These are phyloP conservation scores for Motacilla alba DNA, from an alignment of 2,113 vertebrate genomes.

Conservation along the genomic window DNA sequence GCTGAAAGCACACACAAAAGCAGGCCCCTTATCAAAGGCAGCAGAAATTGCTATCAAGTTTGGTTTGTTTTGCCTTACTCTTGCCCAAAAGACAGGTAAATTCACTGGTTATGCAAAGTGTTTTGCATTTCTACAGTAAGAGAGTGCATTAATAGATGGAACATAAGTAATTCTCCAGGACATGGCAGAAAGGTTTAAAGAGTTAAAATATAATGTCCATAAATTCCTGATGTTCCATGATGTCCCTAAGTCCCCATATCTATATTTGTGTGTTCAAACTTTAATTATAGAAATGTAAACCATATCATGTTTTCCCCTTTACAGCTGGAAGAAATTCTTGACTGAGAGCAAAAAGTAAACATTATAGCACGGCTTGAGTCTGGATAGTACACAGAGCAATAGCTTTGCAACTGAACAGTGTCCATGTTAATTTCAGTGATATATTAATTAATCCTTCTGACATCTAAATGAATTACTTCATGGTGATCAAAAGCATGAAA, in stretches of 20 bases:
- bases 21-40: neutral
- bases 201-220: neutral
- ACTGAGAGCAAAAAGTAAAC: neutral
- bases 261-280: neutral
- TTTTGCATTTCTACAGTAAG: neutral
- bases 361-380: neutral
- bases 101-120: neutral
- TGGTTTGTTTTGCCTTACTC: neutral
- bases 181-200: neutral
- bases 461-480: neutral
- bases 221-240: neutral
- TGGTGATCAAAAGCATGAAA: neutral
- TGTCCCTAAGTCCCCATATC: neutral
- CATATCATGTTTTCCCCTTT: neutral
- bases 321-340: slow-evolving; percentile 20
- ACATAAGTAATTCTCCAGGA: neutral
- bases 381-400: neutral
- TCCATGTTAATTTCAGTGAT: neutral
- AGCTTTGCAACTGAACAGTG: neutral
- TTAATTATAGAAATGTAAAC: neutral
- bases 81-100: neutral
- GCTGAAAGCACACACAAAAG: neutral
- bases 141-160: neutral
- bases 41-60: neutral
- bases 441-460: neutral